Base-by-base conservation (phyloP, 2,113 vertebrate species). In the Ciconia maguari region DNA sequence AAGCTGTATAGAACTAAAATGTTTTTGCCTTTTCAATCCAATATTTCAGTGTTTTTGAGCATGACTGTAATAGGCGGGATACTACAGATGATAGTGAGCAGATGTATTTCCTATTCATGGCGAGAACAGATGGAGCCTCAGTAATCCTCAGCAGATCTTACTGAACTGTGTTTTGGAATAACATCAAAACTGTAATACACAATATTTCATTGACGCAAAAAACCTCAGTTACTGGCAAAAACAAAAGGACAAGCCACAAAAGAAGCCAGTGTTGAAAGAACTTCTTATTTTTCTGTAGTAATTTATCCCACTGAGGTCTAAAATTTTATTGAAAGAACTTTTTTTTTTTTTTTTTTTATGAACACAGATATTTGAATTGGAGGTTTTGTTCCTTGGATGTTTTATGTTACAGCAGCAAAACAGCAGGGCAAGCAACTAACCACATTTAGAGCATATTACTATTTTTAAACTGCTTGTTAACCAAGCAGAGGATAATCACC, bases 71-170 rank as follows among this genome's bases (percentile, higher is more conserved):
- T 38, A 89, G 83, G n/a, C 6, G 1, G 36, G 44, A 68, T 89
- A 88, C 20, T n/a, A 60, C 57, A 60, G 34, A 60, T 60, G 34
- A 60, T 34, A 60, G 34, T 60, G 57, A n/a, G 57, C 57, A 60
- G 57, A 60, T 60, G 57, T 38, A 83, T 93, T 94, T 94, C 54
- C 87, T 94, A 66, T 79, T 89, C 78, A 66, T 17, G 29, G 78
- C 2, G 13, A 82, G 77, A 94, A 91, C 95, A 97, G 97, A 96
- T 97, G 97, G 97, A 94, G 65, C 49, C 54, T 91, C 89, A 91
- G 57, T 93, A 95, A 95, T 95, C 69, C 94, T 84, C 84, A 92
- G 69, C 74, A 94, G 89, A 89, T 91, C 74, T 87, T 79, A 92
- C 22, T 96, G 96, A 94, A 87, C 62, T 76, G 24, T 91, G 70